Conservation (phyloP, 2,888 invertebrate species). For the Sepiola atlantica region DNA sequence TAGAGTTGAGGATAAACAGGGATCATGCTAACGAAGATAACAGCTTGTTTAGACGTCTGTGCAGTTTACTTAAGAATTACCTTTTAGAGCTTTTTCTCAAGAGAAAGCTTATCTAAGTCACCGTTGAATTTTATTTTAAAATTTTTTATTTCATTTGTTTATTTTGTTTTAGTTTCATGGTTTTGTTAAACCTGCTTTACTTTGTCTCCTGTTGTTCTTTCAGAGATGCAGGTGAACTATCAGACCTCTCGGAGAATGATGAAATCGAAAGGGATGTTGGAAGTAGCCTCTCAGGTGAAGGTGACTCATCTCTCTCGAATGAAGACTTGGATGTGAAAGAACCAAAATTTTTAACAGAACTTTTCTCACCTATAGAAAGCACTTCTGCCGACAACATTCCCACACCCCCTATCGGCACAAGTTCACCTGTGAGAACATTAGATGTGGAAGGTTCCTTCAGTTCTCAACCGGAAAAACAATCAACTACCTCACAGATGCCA, state of each 20-base stretch:
- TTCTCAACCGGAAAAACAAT: neutral
- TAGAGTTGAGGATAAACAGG: too few species aligned
- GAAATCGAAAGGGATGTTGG: conserved; percentile 54
- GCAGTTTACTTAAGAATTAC: too few species aligned
- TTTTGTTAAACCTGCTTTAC: too few species aligned
- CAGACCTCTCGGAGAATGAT: conserved; percentile 68
- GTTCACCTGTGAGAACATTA: neutral
- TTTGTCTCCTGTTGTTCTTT: conserved; percentile 46
- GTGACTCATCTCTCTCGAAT: conserved; percentile 65
- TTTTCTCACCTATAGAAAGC: neutral
- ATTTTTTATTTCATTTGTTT: too few species aligned
- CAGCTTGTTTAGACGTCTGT: too few species aligned
- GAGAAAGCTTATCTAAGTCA: too few species aligned
- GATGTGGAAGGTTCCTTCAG: neutral
- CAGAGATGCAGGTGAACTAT: conserved; percentile 70
- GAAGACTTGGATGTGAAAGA: conserved; percentile 66
- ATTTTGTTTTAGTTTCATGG: too few species aligned
- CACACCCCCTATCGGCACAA: neutral
- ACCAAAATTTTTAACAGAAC: conserved; percentile 54
- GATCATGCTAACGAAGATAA: too few species aligned
- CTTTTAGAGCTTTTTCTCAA: too few species aligned
- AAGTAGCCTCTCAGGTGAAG: conserved; percentile 60
- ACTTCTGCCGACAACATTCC: neutral
- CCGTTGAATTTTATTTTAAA: too few species aligned
- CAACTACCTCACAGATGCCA: conserved; percentile 22